Conservation (phyloP, 2,113 vertebrate species). For the Lasiurus borealis region DNA sequence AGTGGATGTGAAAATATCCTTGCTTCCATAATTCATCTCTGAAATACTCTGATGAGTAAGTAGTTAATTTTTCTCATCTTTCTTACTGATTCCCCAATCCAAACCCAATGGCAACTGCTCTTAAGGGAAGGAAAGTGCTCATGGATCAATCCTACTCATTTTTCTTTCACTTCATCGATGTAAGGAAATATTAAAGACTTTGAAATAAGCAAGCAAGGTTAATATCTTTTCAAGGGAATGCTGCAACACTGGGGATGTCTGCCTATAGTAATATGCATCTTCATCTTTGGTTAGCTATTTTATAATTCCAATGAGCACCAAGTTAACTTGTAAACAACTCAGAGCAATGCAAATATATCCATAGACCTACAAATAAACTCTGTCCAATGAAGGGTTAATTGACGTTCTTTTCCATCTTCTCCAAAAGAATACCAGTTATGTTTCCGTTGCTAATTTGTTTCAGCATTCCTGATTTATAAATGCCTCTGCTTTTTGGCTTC, state of each 20-base stretch:
- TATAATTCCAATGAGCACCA: neutral
- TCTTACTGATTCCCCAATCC: neutral
- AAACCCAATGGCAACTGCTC: neutral
- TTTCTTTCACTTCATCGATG: neutral
- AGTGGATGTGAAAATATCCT: neutral
- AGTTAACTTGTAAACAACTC: constrained; percentile 17
- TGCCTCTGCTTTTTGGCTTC: neutral
- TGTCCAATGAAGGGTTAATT: neutral
- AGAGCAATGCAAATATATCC: neutral
- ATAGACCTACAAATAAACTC: neutral
- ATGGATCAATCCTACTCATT: neutral
- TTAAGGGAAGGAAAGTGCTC: neutral
- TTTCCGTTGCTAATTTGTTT: neutral
- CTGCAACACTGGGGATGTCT: neutral
- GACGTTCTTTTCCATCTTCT: neutral
- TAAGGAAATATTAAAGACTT: neutral
- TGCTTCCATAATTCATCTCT: neutral
- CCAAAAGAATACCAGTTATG: neutral
- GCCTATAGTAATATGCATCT: neutral
- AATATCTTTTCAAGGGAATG: neutral
- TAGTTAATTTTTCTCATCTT: neutral
- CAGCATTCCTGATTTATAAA: neutral
- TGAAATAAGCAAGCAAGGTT: constrained; percentile 17
- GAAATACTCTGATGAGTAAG: neutral
- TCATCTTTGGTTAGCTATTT: neutral